Percentiles rank a stretch among this genome's conserved stretches.
phyloP scores from a whole-genome alignment of 2,797 vertebrate genomes.

The Lithobates pipiens region DNA sequence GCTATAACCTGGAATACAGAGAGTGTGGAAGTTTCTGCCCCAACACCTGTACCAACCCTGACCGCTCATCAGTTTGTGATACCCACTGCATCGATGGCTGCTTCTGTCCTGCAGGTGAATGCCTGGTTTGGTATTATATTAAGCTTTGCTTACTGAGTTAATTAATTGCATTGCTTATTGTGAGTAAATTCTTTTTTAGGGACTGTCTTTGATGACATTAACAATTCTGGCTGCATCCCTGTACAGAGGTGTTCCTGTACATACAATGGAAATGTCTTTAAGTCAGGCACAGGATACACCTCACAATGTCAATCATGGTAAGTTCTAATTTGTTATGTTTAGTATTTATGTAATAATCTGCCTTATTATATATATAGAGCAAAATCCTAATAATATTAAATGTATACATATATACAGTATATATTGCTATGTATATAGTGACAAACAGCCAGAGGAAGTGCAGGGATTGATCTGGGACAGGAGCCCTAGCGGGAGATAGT shows the following conservation, averaged over 20 bases:
- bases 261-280: constrained; percentile 70
- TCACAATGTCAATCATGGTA: constrained; percentile 78
- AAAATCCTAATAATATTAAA: too few species aligned
- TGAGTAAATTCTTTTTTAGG: constrained; percentile 64
- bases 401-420: too few species aligned
- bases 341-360: neutral
- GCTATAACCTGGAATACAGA: constrained; percentile 77
- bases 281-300: constrained; percentile 71
- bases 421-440: too few species aligned
- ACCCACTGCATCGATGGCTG: constrained; percentile 82
- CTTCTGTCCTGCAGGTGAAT: constrained; percentile 83
- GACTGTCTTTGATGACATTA: constrained; percentile 77
- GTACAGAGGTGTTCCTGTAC: constrained; percentile 73
- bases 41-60: constrained; percentile 81
- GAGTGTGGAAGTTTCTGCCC: constrained; percentile 81
- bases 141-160: neutral
- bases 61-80: constrained; percentile 79
- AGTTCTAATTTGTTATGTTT: neutral
- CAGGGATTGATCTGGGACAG: too few species aligned
- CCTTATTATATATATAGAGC: too few species aligned
- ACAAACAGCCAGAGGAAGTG: too few species aligned
- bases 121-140: neutral
- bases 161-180: neutral
- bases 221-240: constrained; percentile 72
- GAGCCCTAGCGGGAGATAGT: too few species aligned